Conservation (phyloP, 2,888 invertebrate species). For the Amaurobius ferox region DNA sequence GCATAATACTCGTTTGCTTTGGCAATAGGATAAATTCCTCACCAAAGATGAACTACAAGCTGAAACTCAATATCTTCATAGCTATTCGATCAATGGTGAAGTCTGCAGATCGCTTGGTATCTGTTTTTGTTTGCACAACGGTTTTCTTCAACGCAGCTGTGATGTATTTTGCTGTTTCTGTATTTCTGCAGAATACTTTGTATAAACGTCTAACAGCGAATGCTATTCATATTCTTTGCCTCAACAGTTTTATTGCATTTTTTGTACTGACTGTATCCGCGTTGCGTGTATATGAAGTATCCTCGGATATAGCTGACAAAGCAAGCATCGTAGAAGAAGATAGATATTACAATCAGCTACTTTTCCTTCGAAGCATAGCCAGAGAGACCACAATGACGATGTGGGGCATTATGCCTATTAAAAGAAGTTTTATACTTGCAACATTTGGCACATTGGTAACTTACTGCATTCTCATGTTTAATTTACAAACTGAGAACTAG, state of each 20-base stretch:
- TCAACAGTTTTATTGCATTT: not conserved
- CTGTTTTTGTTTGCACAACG: not conserved
- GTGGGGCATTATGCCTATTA: constrained; percentile 13
- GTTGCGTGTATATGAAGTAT: not conserved
- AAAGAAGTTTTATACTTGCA: constrained; percentile 2
- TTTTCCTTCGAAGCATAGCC: not conserved
- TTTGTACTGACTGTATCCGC: not conserved
- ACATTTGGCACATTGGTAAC: constrained; percentile 3
- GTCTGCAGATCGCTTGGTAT: not conserved
- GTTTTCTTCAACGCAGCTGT: not conserved
- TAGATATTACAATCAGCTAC: not conserved
- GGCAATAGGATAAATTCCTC: not conserved
- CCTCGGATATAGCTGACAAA: not conserved
- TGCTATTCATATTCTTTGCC: not conserved
- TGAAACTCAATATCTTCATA: not conserved
- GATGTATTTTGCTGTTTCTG: not conserved
- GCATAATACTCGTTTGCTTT: not conserved
- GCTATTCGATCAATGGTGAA: not conserved
- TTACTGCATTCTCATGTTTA: not conserved
- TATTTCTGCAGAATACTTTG: not conserved
- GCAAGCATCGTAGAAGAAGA: not conserved
- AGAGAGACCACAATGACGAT: not conserved
- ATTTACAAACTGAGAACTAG: too few species aligned
- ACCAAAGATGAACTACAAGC: not conserved
- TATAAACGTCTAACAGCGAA: not conserved